Percentiles rank a stretch among this genome's conserved stretches.
Evolutionary conservation across 2,113 vertebrate species (phyloP).

Genomic region (Actenoides hombroni): DNA sequence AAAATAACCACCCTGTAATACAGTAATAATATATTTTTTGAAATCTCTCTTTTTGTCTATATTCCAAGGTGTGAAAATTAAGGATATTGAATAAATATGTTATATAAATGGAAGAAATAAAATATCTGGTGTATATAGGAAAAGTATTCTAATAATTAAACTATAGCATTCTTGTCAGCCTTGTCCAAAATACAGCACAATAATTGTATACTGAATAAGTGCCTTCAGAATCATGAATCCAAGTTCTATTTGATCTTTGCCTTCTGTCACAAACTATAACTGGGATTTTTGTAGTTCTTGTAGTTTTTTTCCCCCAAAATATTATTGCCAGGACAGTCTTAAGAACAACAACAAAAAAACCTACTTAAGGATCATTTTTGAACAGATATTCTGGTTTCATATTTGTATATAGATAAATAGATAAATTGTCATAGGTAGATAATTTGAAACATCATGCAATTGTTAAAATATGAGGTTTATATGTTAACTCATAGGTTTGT

Average conservation of each 20-base stretch:
- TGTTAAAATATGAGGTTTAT: not conserved
- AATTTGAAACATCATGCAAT: not conserved
- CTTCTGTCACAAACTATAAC: not conserved
- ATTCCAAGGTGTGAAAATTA: not conserved
- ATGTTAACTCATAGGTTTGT: not conserved
- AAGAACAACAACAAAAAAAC: not conserved
- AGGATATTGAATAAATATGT: not conserved
- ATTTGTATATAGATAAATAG: not conserved
- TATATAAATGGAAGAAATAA: not conserved
- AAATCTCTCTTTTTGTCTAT: not conserved
- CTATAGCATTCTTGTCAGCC: not conserved
- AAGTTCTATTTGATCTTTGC: not conserved
- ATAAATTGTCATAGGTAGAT: not conserved
- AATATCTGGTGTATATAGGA: not conserved
- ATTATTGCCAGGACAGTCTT: not conserved
- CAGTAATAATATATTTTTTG: not conserved
- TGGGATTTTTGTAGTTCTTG: accelerated
- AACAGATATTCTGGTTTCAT: not conserved
- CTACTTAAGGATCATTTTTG: not conserved
- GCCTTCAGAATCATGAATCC: not conserved
- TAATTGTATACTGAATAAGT: not conserved
- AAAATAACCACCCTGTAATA: not conserved
- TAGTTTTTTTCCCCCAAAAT: not conserved
- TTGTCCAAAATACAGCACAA: not conserved
- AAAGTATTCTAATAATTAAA: not conserved